Evolutionary conservation across 2,113 vertebrate genomes (phyloP).

Genomic region (Syngnathus floridae): DNA sequence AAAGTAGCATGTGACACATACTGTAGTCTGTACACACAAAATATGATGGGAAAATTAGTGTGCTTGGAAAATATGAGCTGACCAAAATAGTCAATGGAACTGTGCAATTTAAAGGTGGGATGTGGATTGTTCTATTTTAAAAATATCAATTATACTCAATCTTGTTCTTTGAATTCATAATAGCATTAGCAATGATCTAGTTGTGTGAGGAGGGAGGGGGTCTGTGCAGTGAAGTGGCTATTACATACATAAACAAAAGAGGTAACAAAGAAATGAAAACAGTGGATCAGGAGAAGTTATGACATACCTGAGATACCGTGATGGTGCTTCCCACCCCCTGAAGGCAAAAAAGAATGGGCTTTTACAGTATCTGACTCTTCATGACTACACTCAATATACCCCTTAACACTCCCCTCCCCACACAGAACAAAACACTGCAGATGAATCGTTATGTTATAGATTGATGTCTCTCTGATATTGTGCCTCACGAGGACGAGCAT

Average conservation of each 20-base stretch:
- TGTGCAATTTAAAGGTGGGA: slow-evolving; percentile 45
- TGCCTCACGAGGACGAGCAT: slow-evolving; percentile 56
- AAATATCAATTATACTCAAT: slow-evolving; percentile 4
- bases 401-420: slow-evolving; percentile 71
- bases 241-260: slow-evolving; percentile 63
- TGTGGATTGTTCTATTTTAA: slow-evolving; percentile 27
- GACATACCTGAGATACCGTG: slow-evolving; percentile 83
- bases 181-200: slow-evolving; percentile 56
- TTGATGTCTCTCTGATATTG: slow-evolving; percentile 57
- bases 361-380: slow-evolving; percentile 80
- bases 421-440: slow-evolving; percentile 70
- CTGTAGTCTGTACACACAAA: slow-evolving; percentile 49
- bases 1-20: slow-evolving; percentile 52
- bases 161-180: slow-evolving; percentile 17
- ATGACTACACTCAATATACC: slow-evolving; percentile 70
- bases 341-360: slow-evolving; percentile 83
- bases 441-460: slow-evolving; percentile 50
- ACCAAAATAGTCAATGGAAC: slow-evolving; percentile 33
- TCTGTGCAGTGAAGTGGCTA: slow-evolving; percentile 60
- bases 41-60: slow-evolving; percentile 54
- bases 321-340: slow-evolving; percentile 83
- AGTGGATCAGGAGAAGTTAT: slow-evolving; percentile 76
- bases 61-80: slow-evolving; percentile 33
- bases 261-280: slow-evolving; percentile 62
- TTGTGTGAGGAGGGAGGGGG: slow-evolving; percentile 43